Conservation (phyloP, 2,888 invertebrate genomes). For the Mesorhabditis spiculigera region DNA sequence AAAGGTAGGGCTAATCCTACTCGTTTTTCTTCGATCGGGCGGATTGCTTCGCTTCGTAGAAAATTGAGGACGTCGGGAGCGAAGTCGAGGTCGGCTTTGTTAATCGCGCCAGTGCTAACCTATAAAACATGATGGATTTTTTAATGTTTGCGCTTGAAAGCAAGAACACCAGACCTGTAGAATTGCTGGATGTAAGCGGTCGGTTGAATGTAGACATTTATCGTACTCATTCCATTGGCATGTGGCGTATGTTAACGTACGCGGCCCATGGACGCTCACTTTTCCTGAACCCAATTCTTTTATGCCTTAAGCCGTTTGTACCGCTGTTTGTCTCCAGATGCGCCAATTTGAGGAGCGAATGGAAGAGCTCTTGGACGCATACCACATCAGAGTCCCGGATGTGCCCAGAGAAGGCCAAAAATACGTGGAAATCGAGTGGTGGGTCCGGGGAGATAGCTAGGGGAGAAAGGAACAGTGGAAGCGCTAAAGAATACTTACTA, state of each 20-base stretch:
- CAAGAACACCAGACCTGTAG: background rate
- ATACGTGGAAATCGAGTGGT: conserved; percentile 3
- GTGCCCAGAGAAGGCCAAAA: background rate
- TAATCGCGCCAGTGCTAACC: background rate
- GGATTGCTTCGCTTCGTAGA: background rate
- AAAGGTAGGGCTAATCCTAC: background rate
- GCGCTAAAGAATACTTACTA: background rate
- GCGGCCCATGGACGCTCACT: background rate
- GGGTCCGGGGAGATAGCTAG: background rate
- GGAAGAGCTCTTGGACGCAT: background rate
- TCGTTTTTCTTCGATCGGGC: background rate
- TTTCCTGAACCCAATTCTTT: background rate
- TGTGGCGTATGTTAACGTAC: background rate
- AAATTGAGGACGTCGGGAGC: background rate
- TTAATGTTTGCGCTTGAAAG: background rate
- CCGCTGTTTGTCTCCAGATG: background rate
- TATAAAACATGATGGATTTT: background rate
- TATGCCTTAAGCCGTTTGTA: background rate
- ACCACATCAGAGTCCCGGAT: background rate
- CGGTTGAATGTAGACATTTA: background rate
- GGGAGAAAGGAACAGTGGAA: background rate
- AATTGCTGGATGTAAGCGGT: background rate
- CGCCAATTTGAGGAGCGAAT: background rate
- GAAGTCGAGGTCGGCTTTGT: conserved; percentile 1
- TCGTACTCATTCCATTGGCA: background rate